Evolutionary conservation across 2,113 vertebrate species (phyloP).

Genomic region (Chionomys nivalis): DNA sequence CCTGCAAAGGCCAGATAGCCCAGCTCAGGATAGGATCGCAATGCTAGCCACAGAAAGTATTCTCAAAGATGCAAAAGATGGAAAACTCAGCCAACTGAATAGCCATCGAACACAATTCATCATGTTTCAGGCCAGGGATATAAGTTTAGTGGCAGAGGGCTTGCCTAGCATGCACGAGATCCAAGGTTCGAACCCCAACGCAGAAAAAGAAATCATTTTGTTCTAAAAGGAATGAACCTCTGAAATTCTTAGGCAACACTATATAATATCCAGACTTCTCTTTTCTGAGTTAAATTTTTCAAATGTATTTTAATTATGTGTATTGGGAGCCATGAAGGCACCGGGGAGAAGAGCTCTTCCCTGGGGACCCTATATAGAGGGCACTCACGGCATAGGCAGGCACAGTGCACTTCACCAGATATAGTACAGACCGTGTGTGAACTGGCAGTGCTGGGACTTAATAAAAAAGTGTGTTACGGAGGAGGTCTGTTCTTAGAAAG

Average conservation of each 20-base stretch:
- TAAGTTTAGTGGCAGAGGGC: neutral
- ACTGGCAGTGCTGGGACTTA: neutral
- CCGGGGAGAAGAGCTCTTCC: neutral
- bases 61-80: neutral
- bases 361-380: rapidly evolving
- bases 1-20: neutral
- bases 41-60: neutral
- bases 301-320: neutral
- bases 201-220: too few species aligned
- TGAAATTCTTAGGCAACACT: neutral
- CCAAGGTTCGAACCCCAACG: neutral
- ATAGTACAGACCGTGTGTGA: neutral
- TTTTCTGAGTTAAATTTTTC: neutral
- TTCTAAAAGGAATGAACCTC: neutral
- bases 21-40: neutral
- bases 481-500: conserved; percentile 15
- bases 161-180: neutral
- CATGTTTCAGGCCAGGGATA: neutral
- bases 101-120: neutral
- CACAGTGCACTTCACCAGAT: neutral
- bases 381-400: rapidly evolving
- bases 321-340: rapidly evolving
- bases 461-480: conserved; percentile 5
- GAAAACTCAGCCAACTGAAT: neutral
- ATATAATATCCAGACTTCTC: neutral